Percentiles rank a stretch among this genome's conserved stretches.
These are phyloP conservation scores for Araneus ventricosus DNA, from an alignment of 1,140 invertebrate species.

Conservation along the genomic window DNA sequence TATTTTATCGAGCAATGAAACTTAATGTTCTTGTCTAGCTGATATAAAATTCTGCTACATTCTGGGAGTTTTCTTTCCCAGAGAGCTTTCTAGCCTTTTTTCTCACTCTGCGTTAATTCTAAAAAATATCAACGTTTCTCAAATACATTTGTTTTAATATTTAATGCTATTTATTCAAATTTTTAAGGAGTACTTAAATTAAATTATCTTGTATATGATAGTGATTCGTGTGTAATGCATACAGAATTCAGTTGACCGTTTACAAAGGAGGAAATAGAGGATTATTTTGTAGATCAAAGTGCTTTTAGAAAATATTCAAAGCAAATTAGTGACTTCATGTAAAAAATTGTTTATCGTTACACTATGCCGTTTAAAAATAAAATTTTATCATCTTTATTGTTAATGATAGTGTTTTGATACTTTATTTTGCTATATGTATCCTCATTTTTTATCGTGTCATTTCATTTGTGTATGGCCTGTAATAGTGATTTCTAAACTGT, in stretches of 20 bases:
- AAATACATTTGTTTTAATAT: not conserved
- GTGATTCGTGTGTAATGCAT: not conserved
- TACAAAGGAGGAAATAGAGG: too few relatives aligned
- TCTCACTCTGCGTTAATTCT: not conserved
- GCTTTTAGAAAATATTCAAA: too few relatives aligned
- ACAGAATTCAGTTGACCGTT: not conserved
- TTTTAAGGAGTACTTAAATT: not conserved
- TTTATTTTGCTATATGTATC: too few relatives aligned
- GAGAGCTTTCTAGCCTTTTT: not conserved
- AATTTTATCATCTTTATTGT: too few relatives aligned
- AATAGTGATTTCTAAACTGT: too few relatives aligned
- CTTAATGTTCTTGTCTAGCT: not conserved
- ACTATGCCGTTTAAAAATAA: too few relatives aligned
- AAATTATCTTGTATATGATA: not conserved
- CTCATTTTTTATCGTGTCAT: too few relatives aligned
- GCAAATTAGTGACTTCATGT: too few relatives aligned
- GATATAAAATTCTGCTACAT: conserved; percentile 1
- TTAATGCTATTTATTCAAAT: not conserved
- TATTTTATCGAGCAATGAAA: conserved; percentile 22
- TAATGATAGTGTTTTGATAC: too few relatives aligned
- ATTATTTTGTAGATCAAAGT: too few relatives aligned
- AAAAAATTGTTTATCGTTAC: too few relatives aligned
- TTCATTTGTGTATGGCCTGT: too few relatives aligned
- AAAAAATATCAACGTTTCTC: not conserved
- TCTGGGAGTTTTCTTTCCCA: not conserved